Evolutionary conservation across 2,113 vertebrate species (phyloP), one percentile per base, ranked within the genome.

Genomic region (Drymodes brunneopygia): DNA sequence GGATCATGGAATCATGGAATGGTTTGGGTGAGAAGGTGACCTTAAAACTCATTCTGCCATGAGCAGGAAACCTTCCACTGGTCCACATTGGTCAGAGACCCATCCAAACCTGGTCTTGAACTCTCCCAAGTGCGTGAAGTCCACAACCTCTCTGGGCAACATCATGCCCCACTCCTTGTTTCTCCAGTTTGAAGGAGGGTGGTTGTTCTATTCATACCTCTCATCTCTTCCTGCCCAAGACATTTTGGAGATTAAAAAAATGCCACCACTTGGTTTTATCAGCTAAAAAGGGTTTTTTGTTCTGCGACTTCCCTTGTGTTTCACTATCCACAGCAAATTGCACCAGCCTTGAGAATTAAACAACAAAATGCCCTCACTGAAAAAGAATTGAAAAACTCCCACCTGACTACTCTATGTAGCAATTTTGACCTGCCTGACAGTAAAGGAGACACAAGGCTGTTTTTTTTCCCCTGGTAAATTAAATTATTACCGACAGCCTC

Each of bases 161-260:
- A 14, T 48, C 70, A 90, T 82, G 65, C n/a, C 94, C 70, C 81
- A 27, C 51, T 69, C 25, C 27, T 73, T 70, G 7, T 81, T 81
- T 60, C 47, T 70, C 58, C 17, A 9, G 22, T 7, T 56, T 22
- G 56, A 38, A 69, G 80, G 17, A 88, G 27, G 2, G 17, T 69
- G 58, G 40, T 47, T 90, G 33, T 50, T 90, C 84, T 40, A 7
- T 75, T 95, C 93, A 94, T 92, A 97, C 64, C 94, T 98, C 97
- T 97, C 97, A 95, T 58, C 88, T 91, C 56, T 93, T 86, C 87
- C 81, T 80, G 29, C n/a, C 21, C 36, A 53, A 35, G 38, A 14
- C 12, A 62, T 75, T 89, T 42, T 24, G 22, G 90, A 65, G 23
- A 24, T 51, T 42, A 40, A 92, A 91, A 89, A 82, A 42, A 42